Conservation (phyloP, 2,113 vertebrate genomes). For the Ascaphus truei region DNA sequence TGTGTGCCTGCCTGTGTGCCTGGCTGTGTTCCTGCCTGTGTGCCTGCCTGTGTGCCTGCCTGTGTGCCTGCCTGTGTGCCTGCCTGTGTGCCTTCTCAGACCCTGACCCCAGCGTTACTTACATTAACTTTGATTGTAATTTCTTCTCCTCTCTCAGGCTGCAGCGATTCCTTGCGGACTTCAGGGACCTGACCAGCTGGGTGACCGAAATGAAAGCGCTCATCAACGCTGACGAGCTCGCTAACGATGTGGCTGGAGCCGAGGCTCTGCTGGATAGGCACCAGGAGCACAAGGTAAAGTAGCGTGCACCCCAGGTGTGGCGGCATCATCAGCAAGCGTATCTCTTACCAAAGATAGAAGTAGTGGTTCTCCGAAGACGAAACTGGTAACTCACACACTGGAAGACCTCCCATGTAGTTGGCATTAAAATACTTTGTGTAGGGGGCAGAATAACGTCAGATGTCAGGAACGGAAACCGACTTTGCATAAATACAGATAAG, state of each 20-base stretch:
- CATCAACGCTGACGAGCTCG: conserved; percentile 95
- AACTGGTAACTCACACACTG: too few relatives aligned
- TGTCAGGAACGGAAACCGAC: too few relatives aligned
- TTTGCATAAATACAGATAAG: too few relatives aligned
- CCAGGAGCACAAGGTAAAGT: conserved; percentile 92
- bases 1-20: not conserved
- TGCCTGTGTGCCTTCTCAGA: not conserved
- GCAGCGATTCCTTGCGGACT: conserved; percentile 94
- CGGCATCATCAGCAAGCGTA: too few relatives aligned
- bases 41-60: not conserved
- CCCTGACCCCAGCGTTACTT: not conserved
- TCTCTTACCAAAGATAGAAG: too few relatives aligned
- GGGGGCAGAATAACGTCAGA: too few relatives aligned
- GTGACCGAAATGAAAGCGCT: conserved; percentile 98
- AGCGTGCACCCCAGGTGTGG: too few relatives aligned
- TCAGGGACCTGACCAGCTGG: conserved; percentile 97
- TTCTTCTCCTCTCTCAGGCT: conserved; percentile 60
- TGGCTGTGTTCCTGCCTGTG: not conserved
- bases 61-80: not conserved
- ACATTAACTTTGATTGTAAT: not conserved
- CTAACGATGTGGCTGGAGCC: conserved; percentile 93
- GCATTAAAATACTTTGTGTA: too few relatives aligned
- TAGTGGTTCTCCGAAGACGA: too few relatives aligned
- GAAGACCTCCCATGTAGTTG: too few relatives aligned
- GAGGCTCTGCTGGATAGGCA: conserved; percentile 94